A percentile compares a stretch with the other conserved stretches of the same genome.
These are phyloP conservation scores for Pogonocherus hispidulus DNA, from an alignment of 2,888 invertebrate genomes.

Conservation along the genomic window DNA sequence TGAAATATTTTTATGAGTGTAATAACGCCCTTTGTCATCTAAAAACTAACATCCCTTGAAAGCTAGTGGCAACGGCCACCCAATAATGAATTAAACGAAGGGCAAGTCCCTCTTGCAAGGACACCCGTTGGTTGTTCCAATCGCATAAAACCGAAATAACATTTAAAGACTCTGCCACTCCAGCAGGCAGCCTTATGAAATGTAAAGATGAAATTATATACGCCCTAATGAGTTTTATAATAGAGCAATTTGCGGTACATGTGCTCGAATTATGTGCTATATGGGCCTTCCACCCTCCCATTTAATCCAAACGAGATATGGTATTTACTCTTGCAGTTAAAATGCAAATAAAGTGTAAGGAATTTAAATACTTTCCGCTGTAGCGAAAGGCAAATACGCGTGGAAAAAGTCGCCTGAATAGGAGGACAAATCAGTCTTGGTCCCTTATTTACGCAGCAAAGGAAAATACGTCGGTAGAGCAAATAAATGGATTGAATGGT, in stretches of 20 bases:
- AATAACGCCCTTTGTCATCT: neutral
- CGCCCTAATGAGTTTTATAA: slow-evolving; percentile 61
- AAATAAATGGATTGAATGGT: neutral
- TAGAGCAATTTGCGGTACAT: slow-evolving; percentile 57
- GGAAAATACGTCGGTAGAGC: neutral
- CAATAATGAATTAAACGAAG: slow-evolving; percentile 21
- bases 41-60: neutral
- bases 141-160: slow-evolving; percentile 48
- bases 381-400: neutral
- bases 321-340: slow-evolving; percentile 18
- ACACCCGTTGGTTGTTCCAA: slow-evolving; percentile 5
- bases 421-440: neutral
- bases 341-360: slow-evolving; percentile 17
- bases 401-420: neutral
- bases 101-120: neutral
- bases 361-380: slow-evolving; percentile 1
- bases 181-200: slow-evolving; percentile 54
- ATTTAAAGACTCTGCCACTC: slow-evolving; percentile 51
- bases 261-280: slow-evolving; percentile 24
- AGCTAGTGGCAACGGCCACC: neutral
- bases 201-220: slow-evolving; percentile 58
- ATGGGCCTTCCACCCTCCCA: slow-evolving; percentile 2
- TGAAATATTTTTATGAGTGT: no score
- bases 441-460: neutral
- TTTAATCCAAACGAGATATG: slow-evolving; percentile 10